Evolutionary conservation across 2,113 vertebrate genomes (phyloP).

Genomic region (Festucalex cinctus): DNA sequence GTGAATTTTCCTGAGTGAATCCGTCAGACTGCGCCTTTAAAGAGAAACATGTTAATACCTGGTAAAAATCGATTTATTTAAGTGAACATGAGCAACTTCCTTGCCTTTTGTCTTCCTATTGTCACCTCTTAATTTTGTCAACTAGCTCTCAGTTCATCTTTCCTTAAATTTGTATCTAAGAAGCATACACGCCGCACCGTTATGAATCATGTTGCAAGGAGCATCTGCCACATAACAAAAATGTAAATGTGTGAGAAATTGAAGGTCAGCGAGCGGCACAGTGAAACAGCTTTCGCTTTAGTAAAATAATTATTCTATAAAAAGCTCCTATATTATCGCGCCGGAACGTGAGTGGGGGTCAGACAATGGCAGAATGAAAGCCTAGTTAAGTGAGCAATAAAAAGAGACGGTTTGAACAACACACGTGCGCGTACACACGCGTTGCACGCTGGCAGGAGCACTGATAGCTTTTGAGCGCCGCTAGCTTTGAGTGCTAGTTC

Average conservation of each 20-base stretch:
- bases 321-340: constrained; percentile 69
- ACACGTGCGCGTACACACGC: constrained; percentile 29
- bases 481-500: constrained; percentile 66
- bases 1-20: too few relatives aligned
- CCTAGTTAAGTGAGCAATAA: constrained; percentile 70
- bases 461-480: constrained; percentile 64
- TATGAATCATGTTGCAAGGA: constrained; percentile 57
- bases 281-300: constrained; percentile 70
- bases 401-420: constrained; percentile 61
- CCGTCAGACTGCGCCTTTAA: too few relatives aligned
- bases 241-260: constrained; percentile 72
- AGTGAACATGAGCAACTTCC: background rate
- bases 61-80: background rate
- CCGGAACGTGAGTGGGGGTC: constrained; percentile 61
- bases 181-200: constrained; percentile 37
- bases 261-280: constrained; percentile 61
- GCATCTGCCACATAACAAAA: constrained; percentile 71
- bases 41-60: too few relatives aligned
- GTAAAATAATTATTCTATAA: constrained; percentile 73
- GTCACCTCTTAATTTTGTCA: background rate
- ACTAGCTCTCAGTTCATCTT: constrained; percentile 38
- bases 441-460: constrained; percentile 43
- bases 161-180: constrained; percentile 42
- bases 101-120: background rate
- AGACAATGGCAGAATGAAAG: constrained; percentile 68